Conservation (phyloP, 1,140 invertebrate species). For the Linepithema humile region DNA sequence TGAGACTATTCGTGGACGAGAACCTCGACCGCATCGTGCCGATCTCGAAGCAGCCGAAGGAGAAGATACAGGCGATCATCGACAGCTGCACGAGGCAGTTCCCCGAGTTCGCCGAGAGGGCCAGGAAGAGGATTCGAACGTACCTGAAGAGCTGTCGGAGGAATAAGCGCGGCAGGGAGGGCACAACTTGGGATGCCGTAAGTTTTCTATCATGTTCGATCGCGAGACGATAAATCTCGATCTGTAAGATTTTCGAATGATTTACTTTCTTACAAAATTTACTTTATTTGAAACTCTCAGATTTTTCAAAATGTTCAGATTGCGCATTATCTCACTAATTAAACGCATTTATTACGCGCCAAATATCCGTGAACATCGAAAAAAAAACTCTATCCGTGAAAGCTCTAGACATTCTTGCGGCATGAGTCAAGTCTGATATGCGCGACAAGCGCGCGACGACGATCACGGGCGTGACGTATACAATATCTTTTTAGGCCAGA, state of each 20-base stretch:
- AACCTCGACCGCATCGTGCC: conserved; percentile 98
- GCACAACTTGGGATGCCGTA: conserved; percentile 89
- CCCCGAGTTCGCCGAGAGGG: conserved; percentile 97
- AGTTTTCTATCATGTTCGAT: conserved; percentile 72
- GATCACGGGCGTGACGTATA: conserved; percentile 42
- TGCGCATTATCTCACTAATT: no score
- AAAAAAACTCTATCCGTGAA: conserved; percentile 11
- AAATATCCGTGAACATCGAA: no score
- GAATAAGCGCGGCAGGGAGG: conserved; percentile 95
- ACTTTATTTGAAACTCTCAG: no score
- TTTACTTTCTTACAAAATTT: no score
- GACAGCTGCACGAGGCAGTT: conserved; percentile 98
- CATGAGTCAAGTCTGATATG: conserved; percentile 29
- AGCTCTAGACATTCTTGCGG: conserved; percentile 21
- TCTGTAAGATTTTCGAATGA: neutral
- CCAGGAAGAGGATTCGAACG: conserved; percentile 96
- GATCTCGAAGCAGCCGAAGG: conserved; percentile 98
- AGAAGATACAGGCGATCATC: conserved; percentile 98
- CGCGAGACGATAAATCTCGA: neutral
- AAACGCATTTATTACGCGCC: no score
- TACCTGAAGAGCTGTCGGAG: conserved; percentile 98
- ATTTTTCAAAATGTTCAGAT: neutral
- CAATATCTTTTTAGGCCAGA: conserved; percentile 87
- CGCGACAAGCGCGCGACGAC: neutral
- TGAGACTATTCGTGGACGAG: conserved; percentile 98